Percentiles rank a stretch among this genome's conserved stretches.
These are phyloP conservation scores for Pocota personata DNA, from an alignment of 2,888 invertebrate genomes.

Conservation along the genomic window DNA sequence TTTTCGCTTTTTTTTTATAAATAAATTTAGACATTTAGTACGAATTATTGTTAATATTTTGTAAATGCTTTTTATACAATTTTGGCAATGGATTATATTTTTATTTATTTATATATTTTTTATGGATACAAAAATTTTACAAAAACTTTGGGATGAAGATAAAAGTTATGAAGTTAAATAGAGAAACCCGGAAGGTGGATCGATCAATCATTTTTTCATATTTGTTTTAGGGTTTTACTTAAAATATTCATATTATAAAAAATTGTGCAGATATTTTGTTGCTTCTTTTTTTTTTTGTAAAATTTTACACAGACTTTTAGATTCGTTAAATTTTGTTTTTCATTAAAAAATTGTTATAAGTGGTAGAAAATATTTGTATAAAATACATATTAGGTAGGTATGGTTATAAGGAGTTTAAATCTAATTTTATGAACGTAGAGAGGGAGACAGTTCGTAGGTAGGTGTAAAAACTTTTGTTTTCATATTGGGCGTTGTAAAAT, in stretches of 20 bases:
- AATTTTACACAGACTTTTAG: constrained; percentile 35
- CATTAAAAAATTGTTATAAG: constrained; percentile 31
- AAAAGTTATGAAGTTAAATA: neutral
- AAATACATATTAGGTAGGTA: constrained; percentile 65
- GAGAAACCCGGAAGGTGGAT: constrained; percentile 16
- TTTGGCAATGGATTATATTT: constrained; percentile 55
- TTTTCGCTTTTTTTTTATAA: neutral
- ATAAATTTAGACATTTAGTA: constrained; percentile 45
- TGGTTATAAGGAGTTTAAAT: constrained; percentile 51
- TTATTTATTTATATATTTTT: neutral
- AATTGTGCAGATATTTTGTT: constrained; percentile 43
- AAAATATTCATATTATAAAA: constrained; percentile 45
- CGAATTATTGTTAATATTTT: constrained; percentile 36
- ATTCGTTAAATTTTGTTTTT: constrained; percentile 20
- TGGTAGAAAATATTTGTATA: constrained; percentile 61
- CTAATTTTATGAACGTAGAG: neutral
- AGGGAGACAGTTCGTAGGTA: neutral
- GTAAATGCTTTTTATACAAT: constrained; percentile 41
- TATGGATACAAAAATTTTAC: constrained; percentile 18
- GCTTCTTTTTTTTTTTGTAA: constrained; percentile 10
- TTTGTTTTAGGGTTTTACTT: neutral
- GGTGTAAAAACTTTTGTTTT: no score
- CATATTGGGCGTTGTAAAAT: no score
- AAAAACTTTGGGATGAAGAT: constrained; percentile 35
- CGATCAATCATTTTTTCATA: neutral